Conservation (phyloP, 2,113 vertebrate genomes). For the Ardeotis arabs region DNA sequence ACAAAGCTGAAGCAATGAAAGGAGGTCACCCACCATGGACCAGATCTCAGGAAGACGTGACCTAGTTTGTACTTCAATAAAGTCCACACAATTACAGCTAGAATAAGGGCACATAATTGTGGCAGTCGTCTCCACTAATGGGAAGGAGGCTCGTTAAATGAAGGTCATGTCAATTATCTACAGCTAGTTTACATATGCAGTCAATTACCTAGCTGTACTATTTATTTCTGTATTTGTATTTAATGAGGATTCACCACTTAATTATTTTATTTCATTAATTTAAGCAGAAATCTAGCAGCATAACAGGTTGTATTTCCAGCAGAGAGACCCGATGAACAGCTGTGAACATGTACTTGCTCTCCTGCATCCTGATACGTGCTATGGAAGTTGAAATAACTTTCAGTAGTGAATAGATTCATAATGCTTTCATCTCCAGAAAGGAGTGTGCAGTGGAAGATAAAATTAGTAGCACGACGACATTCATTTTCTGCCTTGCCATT, state of each 20-base stretch:
- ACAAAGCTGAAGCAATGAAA: background rate
- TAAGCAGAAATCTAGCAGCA: background rate
- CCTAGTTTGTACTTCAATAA: constrained; percentile 14
- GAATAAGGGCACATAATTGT: background rate
- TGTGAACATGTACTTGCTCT: background rate
- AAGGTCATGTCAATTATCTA: constrained; percentile 57
- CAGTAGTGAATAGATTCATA: constrained; percentile 15
- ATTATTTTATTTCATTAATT: constrained; percentile 25
- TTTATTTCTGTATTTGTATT: constrained; percentile 47
- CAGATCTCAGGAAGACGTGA: background rate
- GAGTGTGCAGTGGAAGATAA: background rate
- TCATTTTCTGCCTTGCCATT: constrained; percentile 53
- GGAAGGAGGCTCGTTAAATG: constrained; percentile 17
- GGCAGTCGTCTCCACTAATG: background rate
- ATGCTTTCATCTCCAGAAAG: background rate
- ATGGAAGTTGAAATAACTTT: background rate
- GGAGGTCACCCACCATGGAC: background rate
- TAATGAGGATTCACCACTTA: constrained; percentile 32
- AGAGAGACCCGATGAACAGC: constrained; percentile 1
- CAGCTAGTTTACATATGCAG: constrained; percentile 30
- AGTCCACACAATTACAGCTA: background rate
- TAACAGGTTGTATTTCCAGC: background rate
- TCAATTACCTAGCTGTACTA: constrained; percentile 55
- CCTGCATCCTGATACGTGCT: background rate
- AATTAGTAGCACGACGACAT: constrained; percentile 43